phyloP scores from a whole-genome alignment of 2,113 vertebrate species.

The Phylloscopus trochilus region DNA sequence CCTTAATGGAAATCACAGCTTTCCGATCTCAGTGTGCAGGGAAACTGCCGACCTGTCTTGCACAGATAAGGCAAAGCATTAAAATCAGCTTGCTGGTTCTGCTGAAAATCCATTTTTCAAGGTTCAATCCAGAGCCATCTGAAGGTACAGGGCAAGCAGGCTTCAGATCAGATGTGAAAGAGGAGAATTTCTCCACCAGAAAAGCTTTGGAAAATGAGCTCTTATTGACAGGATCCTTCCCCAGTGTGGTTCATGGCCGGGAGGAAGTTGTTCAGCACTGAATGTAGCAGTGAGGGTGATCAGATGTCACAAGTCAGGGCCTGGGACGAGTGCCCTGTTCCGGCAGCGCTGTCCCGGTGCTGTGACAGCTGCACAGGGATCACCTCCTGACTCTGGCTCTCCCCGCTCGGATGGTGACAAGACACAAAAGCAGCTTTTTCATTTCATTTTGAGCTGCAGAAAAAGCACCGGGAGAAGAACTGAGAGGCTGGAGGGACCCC shows the following conservation, averaged over 20 bases:
- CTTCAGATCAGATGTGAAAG: not conserved
- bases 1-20: not conserved
- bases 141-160: not conserved
- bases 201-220: not conserved
- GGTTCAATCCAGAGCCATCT: not conserved
- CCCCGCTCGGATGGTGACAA: rapidly evolving
- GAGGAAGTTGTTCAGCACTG: not conserved
- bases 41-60: not conserved
- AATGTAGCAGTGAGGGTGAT: not conserved
- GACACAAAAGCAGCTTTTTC: not conserved
- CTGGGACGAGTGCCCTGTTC: not conserved
- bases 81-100: not conserved
- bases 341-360: not conserved
- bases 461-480: not conserved
- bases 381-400: not conserved
- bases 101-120: not conserved
- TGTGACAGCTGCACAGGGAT: not conserved
- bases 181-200: not conserved
- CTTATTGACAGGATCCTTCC: not conserved
- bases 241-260: rapidly evolving
- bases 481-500: not conserved
- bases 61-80: not conserved
- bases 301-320: not conserved
- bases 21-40: rapidly evolving
- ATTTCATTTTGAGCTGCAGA: not conserved